A percentile compares a stretch with the other conserved stretches of the same genome.
These are phyloP conservation scores for Rhipidura dahli DNA, from an alignment of 2,113 vertebrate genomes.

Conservation along the genomic window DNA sequence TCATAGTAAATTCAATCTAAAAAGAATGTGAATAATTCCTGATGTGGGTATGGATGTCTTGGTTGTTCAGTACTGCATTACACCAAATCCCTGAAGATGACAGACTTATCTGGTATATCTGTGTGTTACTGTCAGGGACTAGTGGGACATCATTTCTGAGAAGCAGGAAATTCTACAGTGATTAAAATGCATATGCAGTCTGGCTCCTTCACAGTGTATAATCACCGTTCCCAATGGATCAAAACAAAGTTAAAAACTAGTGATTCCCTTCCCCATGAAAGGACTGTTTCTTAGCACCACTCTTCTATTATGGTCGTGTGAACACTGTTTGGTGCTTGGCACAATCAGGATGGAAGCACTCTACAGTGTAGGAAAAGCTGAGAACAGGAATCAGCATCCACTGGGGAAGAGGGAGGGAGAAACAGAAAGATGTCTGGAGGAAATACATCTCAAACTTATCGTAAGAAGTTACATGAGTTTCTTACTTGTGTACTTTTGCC, in stretches of 20 bases:
- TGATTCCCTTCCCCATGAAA: background rate
- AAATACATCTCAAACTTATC: background rate
- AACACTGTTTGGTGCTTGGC: background rate
- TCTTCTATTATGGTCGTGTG: fast-evolving
- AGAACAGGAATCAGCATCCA: background rate
- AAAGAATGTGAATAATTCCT: background rate
- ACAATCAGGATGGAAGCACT: background rate
- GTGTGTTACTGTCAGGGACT: background rate
- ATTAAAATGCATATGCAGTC: background rate
- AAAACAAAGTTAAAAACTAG: background rate
- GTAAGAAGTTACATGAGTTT: background rate
- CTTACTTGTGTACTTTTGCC: background rate
- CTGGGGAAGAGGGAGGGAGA: background rate
- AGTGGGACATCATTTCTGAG: background rate
- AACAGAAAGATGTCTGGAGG: background rate
- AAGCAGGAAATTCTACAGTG: background rate
- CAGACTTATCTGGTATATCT: background rate
- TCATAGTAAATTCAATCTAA: background rate
- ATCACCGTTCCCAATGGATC: background rate
- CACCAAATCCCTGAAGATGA: background rate
- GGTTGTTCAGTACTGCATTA: background rate
- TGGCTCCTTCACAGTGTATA: background rate
- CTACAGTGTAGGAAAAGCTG: background rate
- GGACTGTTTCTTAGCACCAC: background rate
- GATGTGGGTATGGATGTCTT: background rate